Evolutionary conservation across 2,113 vertebrate species (phyloP), one percentile per base, ranked within the genome.

Genomic region (Trachemys scripta): DNA sequence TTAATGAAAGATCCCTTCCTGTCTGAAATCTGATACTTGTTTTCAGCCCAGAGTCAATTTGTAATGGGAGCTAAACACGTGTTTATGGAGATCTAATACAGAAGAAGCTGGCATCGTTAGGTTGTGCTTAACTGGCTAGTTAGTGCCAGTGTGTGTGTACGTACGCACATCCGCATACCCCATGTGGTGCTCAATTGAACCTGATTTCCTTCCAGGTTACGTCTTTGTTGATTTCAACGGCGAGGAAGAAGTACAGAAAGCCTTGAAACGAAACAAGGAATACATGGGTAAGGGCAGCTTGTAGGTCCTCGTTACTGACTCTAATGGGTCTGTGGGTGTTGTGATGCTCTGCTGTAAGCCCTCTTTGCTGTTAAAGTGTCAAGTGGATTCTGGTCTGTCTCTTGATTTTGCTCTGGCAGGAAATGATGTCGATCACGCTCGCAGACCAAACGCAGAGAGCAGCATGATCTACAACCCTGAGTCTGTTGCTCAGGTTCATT

Each of bases 181-280:
- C 62, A 76, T 81, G 59, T 38, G 94, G n/a, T 93, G 90, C 84
- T 80, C 76, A 82, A 80, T 5, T 83, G 90, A 83, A 94, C 88
- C 47, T 92, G 85, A 94, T 42, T 96, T 86, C 92, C 62, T 90
- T 82, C 62, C 97, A 99, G 99, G 99, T 87, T 99, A 99, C 31
- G 93, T 99, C 72, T 99, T 99, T 96, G 99, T 99, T 97, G 99
- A 99, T 89, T 97, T 99, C 86, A 97, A 93, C 84, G 99, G 98
- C 1, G 99, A 99, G 14, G 98, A 99, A 84, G 99, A 99, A 45
- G 98, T 99, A 85, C 98, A 98, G 65, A 99, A 99, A 89, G 99
- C 99, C 53, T 98, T 99, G 94, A 99, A 98, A 90, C 98, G 98
- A 65, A 99, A 99, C 86, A 99, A 99, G 93, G 99, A 99, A 84